These are phyloP conservation scores for Muschampia plurimacula DNA, from an alignment of 2,888 invertebrate genomes.

Conservation along the genomic window DNA sequence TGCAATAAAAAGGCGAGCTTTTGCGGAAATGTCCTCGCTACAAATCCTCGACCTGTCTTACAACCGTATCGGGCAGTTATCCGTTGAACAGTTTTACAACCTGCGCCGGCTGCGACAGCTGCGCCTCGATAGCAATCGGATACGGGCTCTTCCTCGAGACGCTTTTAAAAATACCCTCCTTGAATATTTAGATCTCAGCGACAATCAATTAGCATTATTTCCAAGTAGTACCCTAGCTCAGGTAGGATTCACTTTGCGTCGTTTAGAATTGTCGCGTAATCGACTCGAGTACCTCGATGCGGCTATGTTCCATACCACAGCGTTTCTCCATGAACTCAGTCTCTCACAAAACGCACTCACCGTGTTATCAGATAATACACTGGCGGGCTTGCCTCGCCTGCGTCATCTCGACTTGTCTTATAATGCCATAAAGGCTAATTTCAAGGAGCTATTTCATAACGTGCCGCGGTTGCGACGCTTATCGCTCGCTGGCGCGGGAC, in stretches of 20 bases:
- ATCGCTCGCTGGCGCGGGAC: conserved; percentile 88
- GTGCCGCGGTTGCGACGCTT: conserved; percentile 90
- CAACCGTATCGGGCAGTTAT: conserved; percentile 57
- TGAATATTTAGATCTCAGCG: conserved; percentile 90
- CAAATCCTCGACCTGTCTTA: conserved; percentile 63
- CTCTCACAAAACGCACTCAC: conserved; percentile 91
- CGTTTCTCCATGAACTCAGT: conserved; percentile 90
- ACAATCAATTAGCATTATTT: conserved; percentile 89
- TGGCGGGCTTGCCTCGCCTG: conserved; percentile 89
- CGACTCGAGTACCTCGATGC: conserved; percentile 92
- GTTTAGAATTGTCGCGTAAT: conserved; percentile 90
- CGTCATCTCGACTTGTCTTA: conserved; percentile 90
- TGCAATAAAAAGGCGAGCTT: conserved; percentile 88
- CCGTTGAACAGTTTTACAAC: conserved; percentile 73
- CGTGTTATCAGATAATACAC: conserved; percentile 93
- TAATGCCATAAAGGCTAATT: conserved; percentile 91
- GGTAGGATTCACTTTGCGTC: conserved; percentile 90
- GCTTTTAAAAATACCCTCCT: conserved; percentile 90
- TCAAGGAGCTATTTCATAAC: conserved; percentile 92
- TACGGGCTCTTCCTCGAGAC: conserved; percentile 90
- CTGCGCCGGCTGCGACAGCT: conserved; percentile 88
- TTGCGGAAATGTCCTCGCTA: conserved; percentile 75
- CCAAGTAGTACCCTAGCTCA: conserved; percentile 90
- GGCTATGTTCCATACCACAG: conserved; percentile 89
- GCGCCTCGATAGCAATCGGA: conserved; percentile 87